phyloP scores from a whole-genome alignment of 2,888 invertebrate species.

The Doris montereyensis region DNA sequence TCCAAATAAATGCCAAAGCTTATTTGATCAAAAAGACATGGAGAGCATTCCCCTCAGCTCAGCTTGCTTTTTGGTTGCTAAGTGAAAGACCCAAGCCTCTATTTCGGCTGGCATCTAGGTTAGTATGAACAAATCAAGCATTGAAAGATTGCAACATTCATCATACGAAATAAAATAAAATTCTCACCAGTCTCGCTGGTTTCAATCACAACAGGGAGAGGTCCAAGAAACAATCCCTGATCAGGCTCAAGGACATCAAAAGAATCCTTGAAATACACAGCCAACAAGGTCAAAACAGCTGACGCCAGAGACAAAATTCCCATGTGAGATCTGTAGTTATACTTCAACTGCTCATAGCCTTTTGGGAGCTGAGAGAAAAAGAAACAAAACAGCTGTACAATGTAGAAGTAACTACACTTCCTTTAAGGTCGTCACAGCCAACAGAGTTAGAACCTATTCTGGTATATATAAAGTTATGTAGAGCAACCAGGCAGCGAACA shows the following conservation, averaged over 20 bases:
- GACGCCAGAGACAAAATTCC: slow-evolving; percentile 65
- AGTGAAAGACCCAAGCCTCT: not conserved
- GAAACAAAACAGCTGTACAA: too few relatives aligned
- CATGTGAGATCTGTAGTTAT: slow-evolving; percentile 67
- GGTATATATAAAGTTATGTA: too few relatives aligned
- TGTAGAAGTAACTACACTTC: too few relatives aligned
- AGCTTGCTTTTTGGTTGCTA: not conserved
- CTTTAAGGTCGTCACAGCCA: too few relatives aligned
- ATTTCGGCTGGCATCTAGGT: not conserved
- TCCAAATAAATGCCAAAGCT: too few relatives aligned
- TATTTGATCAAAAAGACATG: too few relatives aligned
- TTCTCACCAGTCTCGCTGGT: slow-evolving; percentile 53
- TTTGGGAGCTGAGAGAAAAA: slow-evolving; percentile 48
- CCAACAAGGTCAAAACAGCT: slow-evolving; percentile 62
- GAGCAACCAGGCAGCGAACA: too few relatives aligned
- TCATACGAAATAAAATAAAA: not conserved
- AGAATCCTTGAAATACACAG: slow-evolving; percentile 65
- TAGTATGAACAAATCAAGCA: not conserved
- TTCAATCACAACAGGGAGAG: slow-evolving; percentile 62
- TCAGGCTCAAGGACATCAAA: slow-evolving; percentile 65
- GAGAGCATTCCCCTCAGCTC: too few relatives aligned
- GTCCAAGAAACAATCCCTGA: slow-evolving; percentile 65
- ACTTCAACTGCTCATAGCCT: slow-evolving; percentile 59
- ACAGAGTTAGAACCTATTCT: too few relatives aligned
- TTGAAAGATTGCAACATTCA: not conserved